Evolutionary conservation across 1,140 invertebrate species (phyloP), one percentile per base, ranked within the genome.

Genomic region (Saccostrea cuccullata): DNA sequence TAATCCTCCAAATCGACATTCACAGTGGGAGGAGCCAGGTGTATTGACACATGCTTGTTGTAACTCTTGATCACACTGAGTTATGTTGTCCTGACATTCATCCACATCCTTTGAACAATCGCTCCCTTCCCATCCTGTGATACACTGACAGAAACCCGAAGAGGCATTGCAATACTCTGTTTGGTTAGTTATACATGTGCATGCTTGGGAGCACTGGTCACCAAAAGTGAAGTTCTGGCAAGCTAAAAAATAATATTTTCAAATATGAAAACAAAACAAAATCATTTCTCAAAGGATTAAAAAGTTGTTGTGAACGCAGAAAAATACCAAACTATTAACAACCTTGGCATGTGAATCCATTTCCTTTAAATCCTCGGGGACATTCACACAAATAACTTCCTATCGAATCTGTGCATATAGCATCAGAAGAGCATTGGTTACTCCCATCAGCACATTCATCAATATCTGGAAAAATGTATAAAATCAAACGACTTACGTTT

Each of bases 41-140:
- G 20, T 11, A 23, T 67, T 67, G 17, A 67, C 17, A 67, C 60
- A 67, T 20, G 23, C 60, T 23, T 67, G 60, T 2, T 67, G 60
- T 67, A 67, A 23, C 5, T 9, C 20, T 67, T 6, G 17, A 17
- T 67, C 23, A 20, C 60, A 67, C 60, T 20, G 20, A n/a, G 20
- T 77, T 26, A 17, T 58, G 9, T 47, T 17, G 0, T 9, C 26
- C 60, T 67, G 5, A 47, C 92, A 93, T 84, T 91, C 91, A 70
- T 92, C 86, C 13, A 92, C 60, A 55, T 92, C 88, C 17, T 30
- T 56, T 40, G 89, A 84, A 88, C 92, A 93, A 15, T 88, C 86
- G 4, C 13, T n/a, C 4, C 91, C 92, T 0, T 67, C 85, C 92
- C 92, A 92, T 9, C 92, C 92, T 3, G 30, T 36, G 13, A 89